phyloP scores from a whole-genome alignment of 2,113 vertebrate species.

The Oncorhynchus masou region DNA sequence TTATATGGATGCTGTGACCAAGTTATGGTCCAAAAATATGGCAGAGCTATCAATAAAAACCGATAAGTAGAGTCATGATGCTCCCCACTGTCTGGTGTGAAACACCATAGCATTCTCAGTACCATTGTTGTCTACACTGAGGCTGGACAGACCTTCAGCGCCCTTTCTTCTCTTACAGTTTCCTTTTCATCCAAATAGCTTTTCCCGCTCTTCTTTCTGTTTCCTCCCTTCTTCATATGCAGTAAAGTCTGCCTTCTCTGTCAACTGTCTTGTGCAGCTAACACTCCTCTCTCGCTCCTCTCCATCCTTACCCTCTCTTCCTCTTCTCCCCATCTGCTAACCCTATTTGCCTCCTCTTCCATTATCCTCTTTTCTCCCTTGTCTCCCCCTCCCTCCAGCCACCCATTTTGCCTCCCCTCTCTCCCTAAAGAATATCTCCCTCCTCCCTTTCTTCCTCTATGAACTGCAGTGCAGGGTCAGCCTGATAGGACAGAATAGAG shows the following conservation, averaged over 20 bases:
- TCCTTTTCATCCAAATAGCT: neutral
- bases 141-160: too few relatives aligned
- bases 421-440: neutral
- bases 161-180: too few relatives aligned
- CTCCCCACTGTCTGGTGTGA: too few relatives aligned
- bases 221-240: neutral
- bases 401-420: neutral
- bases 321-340: neutral
- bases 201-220: neutral
- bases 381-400: neutral
- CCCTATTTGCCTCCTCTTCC: neutral
- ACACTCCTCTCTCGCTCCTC: neutral
- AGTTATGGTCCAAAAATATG: too few relatives aligned
- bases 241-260: neutral
- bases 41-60: too few relatives aligned
- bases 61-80: too few relatives aligned
- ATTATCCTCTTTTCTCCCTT: neutral
- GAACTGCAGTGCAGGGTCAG: slow-evolving; percentile 48
- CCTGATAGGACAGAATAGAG: neutral
- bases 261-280: neutral
- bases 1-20: too few relatives aligned
- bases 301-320: neutral
- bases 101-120: too few relatives aligned
- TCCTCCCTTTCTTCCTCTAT: neutral
- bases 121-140: too few relatives aligned